Evolutionary conservation across 2,888 invertebrate species (phyloP).

Genomic region (Brachylomia viminalis): DNA sequence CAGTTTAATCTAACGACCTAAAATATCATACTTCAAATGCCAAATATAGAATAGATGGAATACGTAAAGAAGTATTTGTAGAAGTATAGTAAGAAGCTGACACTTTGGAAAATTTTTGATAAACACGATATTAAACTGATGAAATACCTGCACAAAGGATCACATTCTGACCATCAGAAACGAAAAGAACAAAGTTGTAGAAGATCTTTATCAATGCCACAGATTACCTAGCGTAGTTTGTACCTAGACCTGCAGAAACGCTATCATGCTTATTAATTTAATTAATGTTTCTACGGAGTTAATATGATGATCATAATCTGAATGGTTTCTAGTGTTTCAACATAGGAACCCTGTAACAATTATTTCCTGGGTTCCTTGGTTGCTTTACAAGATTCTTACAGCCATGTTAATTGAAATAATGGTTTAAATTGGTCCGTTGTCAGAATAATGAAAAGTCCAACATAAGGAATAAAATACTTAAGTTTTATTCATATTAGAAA

Average conservation of each 20-base stretch:
- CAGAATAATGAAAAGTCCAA: slow-evolving; percentile 34
- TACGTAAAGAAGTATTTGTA: neutral
- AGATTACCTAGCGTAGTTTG: slow-evolving; percentile 20
- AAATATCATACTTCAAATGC: neutral
- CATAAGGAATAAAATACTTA: slow-evolving; percentile 1
- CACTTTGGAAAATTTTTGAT: neutral
- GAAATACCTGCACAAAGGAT: neutral
- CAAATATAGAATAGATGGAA: neutral
- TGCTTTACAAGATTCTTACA: slow-evolving; percentile 26
- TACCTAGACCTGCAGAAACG: slow-evolving; percentile 16
- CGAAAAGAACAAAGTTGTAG: neutral
- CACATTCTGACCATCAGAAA: neutral
- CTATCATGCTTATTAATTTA: slow-evolving; percentile 38
- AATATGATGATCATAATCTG: slow-evolving; percentile 55
- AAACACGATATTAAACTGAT: neutral
- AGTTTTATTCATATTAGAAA: slow-evolving; percentile 8
- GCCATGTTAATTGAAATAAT: slow-evolving; percentile 48
- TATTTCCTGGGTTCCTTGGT: slow-evolving; percentile 25
- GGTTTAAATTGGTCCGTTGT: neutral
- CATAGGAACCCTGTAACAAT: slow-evolving; percentile 20
- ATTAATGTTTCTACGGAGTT: slow-evolving; percentile 38
- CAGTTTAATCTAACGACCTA: neutral
- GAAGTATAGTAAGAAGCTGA: neutral
- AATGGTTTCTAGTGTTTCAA: slow-evolving; percentile 30
- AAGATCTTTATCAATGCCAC: slow-evolving; percentile 23